phyloP scores from a whole-genome alignment of 2,113 vertebrate genomes.

The Prolemur simus region DNA sequence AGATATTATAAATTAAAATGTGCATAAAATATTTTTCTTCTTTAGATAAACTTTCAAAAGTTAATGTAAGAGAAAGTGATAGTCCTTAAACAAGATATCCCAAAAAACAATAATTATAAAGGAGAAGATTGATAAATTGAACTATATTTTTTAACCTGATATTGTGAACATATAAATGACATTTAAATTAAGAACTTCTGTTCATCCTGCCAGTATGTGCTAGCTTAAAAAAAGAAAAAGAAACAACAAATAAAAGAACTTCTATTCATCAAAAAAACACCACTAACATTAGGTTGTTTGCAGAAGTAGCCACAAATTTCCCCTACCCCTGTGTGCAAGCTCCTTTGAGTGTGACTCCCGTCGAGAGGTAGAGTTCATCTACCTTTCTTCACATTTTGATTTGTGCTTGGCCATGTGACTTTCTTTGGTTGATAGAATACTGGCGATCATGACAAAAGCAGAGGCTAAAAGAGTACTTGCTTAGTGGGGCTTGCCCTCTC shows the following conservation, averaged over 20 bases:
- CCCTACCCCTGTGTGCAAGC: background rate
- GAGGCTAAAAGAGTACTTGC: background rate
- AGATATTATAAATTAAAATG: background rate
- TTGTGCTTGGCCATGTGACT: background rate
- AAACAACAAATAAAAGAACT: background rate
- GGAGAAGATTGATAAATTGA: background rate
- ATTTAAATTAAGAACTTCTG: background rate
- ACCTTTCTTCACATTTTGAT: background rate
- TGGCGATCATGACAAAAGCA: background rate
- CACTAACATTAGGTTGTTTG: background rate
- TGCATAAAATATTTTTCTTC: conserved; percentile 36
- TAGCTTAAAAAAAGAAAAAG: too few relatives aligned
- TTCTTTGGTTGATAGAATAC: background rate
- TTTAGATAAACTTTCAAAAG: background rate
- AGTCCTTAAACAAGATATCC: conserved; percentile 1
- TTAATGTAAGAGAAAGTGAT: background rate
- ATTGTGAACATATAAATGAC: background rate
- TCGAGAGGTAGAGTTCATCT: background rate
- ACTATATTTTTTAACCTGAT: too few relatives aligned
- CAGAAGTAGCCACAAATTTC: background rate
- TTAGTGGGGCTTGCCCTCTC: background rate
- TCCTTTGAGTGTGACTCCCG: background rate
- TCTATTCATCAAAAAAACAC: background rate
- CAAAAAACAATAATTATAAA: background rate
- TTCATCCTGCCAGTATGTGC: background rate